Percentiles rank a stretch among this genome's conserved stretches.
These are phyloP conservation scores for Epizoanthus fatuus DNA, from an alignment of 92 coral and sea anemone genomes.

Conservation along the genomic window DNA sequence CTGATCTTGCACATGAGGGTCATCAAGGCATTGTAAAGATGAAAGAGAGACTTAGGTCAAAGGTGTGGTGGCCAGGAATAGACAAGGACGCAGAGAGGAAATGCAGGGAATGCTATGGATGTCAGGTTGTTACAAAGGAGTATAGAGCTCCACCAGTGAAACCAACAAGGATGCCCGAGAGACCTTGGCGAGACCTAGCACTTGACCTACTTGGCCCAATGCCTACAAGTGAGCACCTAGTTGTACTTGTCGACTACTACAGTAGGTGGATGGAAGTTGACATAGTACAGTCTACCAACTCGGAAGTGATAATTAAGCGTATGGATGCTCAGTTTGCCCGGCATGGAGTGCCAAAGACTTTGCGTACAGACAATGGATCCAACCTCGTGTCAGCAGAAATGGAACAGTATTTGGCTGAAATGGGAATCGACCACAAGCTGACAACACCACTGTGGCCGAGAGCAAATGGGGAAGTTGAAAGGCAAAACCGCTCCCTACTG, in stretches of 20 bases:
- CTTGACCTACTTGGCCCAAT: conserved; percentile 59
- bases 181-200: conserved; percentile 69
- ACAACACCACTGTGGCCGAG: conserved; percentile 64
- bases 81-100: conserved; percentile 52
- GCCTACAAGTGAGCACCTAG: conserved; percentile 62
- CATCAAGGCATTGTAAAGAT: conserved; percentile 72
- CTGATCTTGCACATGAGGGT: conserved; percentile 63
- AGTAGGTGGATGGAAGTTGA: conserved; percentile 71
- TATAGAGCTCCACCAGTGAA: conserved; percentile 47
- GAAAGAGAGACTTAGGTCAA: conserved; percentile 62
- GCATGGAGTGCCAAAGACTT: conserved; percentile 42
- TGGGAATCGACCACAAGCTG: conserved; percentile 35
- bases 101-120: conserved; percentile 58
- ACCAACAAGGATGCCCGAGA: conserved; percentile 46
- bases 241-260: conserved; percentile 61
- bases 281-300: conserved; percentile 50
- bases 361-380: conserved; percentile 61
- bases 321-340: conserved; percentile 64
- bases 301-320: conserved; percentile 47
- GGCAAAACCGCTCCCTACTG: conserved; percentile 60
- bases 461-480: conserved; percentile 45
- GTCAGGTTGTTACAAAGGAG: conserved; percentile 55
- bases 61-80: conserved; percentile 77
- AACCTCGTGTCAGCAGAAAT: conserved; percentile 46
- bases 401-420: conserved; percentile 49